Conservation (phyloP, 2,113 vertebrate species). For the Centropristis striata region DNA sequence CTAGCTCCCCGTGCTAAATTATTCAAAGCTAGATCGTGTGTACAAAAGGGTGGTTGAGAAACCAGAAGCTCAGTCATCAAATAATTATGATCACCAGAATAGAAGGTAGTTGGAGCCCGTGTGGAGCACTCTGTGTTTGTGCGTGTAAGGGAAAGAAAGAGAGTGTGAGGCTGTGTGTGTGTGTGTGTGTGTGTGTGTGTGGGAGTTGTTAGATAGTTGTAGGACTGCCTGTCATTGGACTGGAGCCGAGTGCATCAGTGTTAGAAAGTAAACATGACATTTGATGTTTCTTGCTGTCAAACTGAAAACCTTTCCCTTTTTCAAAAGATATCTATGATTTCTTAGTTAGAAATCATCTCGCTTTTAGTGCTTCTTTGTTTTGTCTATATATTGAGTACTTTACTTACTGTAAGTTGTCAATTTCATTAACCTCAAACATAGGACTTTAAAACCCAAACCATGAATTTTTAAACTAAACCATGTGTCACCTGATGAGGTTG, state of each 20-base stretch:
- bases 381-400: not conserved
- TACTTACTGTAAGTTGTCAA: too few species aligned
- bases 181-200: slow-evolving; percentile 29
- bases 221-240: slow-evolving; percentile 45
- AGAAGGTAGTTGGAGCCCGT: slow-evolving; percentile 44
- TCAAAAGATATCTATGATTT: slow-evolving; percentile 11
- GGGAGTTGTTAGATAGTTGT: slow-evolving; percentile 57
- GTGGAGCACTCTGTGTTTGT: slow-evolving; percentile 31
- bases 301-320: slow-evolving; percentile 3
- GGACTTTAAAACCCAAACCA: too few species aligned
- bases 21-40: slow-evolving; percentile 80
- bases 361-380: not conserved
- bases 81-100: slow-evolving; percentile 83
- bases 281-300: slow-evolving; percentile 44
- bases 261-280: slow-evolving; percentile 37
- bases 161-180: slow-evolving; percentile 17
- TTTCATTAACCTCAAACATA: too few species aligned
- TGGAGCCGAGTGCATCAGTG: slow-evolving; percentile 35
- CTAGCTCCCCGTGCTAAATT: slow-evolving; percentile 71
- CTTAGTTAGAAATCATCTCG: not conserved
- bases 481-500: too few species aligned
- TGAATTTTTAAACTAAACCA: too few species aligned
- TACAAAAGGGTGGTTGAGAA: slow-evolving; percentile 74
- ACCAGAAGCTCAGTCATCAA: slow-evolving; percentile 83
- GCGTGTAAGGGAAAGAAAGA: slow-evolving; percentile 31